Percentiles rank a stretch among this genome's conserved stretches.
phyloP scores from a whole-genome alignment of 2,797 vertebrate genomes.

The Scolopax rusticola region DNA sequence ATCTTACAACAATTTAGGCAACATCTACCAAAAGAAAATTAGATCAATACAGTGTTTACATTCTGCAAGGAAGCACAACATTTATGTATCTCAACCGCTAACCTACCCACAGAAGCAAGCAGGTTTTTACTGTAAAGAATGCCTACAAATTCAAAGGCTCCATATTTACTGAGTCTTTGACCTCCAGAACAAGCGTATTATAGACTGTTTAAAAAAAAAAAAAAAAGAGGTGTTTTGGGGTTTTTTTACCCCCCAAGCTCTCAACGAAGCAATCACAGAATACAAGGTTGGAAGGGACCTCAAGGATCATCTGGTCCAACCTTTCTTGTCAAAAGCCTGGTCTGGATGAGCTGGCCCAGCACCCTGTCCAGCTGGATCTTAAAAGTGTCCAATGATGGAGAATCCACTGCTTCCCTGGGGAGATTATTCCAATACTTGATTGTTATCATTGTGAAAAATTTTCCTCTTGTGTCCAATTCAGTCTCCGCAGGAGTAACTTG shows the following conservation, averaged over 20 bases:
- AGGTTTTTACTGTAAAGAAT: background rate
- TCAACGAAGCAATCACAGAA: background rate
- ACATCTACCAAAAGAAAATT: background rate
- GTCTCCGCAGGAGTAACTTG: background rate
- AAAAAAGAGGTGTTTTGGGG: rapidly evolving
- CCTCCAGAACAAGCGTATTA: background rate
- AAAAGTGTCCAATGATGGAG: background rate
- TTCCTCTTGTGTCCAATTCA: background rate
- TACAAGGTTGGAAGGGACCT: background rate
- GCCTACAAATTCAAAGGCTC: background rate
- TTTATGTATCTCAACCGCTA: background rate
- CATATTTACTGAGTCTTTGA: background rate
- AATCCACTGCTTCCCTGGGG: background rate
- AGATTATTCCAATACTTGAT: background rate
- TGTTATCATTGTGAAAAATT: background rate
- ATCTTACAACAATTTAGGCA: background rate
- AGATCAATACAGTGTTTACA: background rate
- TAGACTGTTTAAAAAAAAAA: background rate
- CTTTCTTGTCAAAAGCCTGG: background rate
- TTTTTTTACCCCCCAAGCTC: background rate
- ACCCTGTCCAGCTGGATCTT: background rate
- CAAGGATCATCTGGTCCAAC: background rate
- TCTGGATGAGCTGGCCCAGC: background rate
- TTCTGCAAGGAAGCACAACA: background rate
- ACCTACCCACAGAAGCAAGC: background rate